Conservation (phyloP, 2,888 invertebrate species). For the Agrochola macilenta region DNA sequence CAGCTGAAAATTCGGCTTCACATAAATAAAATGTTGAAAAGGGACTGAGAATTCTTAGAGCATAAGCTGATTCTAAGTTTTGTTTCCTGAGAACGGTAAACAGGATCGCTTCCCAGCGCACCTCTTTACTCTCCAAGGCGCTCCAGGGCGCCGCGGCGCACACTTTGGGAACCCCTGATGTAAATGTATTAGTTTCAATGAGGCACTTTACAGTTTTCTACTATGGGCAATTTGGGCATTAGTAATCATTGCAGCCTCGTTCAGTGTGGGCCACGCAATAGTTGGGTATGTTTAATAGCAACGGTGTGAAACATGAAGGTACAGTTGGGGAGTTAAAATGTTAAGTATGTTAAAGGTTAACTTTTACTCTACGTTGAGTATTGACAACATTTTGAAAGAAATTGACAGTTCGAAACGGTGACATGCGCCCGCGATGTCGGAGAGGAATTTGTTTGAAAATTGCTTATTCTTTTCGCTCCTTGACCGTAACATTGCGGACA, state of each 20-base stretch:
- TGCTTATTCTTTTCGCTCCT: background rate
- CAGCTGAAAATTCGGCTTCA: too few relatives aligned
- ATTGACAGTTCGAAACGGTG: background rate
- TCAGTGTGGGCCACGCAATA: slow-evolving; percentile 23
- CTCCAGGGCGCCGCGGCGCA: too few relatives aligned
- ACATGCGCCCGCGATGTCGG: background rate
- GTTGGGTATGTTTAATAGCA: background rate
- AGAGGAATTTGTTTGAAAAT: background rate
- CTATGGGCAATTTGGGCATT: too few relatives aligned
- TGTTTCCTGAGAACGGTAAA: too few relatives aligned
- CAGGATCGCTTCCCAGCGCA: too few relatives aligned
- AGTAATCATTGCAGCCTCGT: background rate
- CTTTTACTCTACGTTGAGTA: background rate
- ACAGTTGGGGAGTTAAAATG: background rate
- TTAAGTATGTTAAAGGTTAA: background rate
- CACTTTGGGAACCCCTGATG: too few relatives aligned
- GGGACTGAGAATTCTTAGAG: too few relatives aligned
- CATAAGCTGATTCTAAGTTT: too few relatives aligned
- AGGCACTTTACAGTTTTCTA: background rate
- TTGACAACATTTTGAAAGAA: background rate
- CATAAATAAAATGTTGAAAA: too few relatives aligned
- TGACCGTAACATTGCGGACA: background rate
- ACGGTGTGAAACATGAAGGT: background rate
- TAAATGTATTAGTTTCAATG: background rate
- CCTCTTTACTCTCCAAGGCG: too few relatives aligned